These are phyloP conservation scores for Laspeyria flexula DNA, from an alignment of 2,888 invertebrate species.

Conservation along the genomic window DNA sequence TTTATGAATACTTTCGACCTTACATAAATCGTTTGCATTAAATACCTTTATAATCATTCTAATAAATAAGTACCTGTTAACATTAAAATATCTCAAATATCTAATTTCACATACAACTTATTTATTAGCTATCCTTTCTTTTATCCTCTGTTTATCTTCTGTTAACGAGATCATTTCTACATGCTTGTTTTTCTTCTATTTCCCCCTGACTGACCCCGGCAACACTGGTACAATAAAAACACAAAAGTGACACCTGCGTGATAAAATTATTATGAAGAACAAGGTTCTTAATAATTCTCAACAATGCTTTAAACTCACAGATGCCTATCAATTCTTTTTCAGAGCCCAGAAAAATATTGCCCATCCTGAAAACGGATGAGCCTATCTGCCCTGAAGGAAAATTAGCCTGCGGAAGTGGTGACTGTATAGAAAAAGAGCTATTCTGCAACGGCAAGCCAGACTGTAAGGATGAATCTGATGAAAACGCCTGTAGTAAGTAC, in stretches of 20 bases:
- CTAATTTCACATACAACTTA: conserved; percentile 23
- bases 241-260: conserved; percentile 56
- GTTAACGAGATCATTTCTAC: conserved; percentile 60
- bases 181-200: conserved; percentile 63
- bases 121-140: conserved; percentile 36
- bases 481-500: conserved; percentile 97
- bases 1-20: conserved; percentile 15
- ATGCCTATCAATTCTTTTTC: conserved; percentile 58
- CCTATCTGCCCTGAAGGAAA: conserved; percentile 96
- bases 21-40: conserved; percentile 7
- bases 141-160: conserved; percentile 41
- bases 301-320: conserved; percentile 16
- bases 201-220: conserved; percentile 52
- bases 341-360: conserved; percentile 96
- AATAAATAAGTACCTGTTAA: conserved; percentile 30
- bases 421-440: conserved; percentile 95
- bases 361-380: conserved; percentile 96
- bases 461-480: conserved; percentile 97
- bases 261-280: conserved; percentile 14
- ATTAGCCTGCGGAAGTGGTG: conserved; percentile 96
- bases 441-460: conserved; percentile 97
- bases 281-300: conserved; percentile 15
- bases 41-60: conserved; percentile 26
- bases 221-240: conserved; percentile 63
- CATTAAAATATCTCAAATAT: conserved; percentile 7